Conservation (phyloP, 2,113 vertebrate genomes). For the Chloropsis hardwickii region DNA sequence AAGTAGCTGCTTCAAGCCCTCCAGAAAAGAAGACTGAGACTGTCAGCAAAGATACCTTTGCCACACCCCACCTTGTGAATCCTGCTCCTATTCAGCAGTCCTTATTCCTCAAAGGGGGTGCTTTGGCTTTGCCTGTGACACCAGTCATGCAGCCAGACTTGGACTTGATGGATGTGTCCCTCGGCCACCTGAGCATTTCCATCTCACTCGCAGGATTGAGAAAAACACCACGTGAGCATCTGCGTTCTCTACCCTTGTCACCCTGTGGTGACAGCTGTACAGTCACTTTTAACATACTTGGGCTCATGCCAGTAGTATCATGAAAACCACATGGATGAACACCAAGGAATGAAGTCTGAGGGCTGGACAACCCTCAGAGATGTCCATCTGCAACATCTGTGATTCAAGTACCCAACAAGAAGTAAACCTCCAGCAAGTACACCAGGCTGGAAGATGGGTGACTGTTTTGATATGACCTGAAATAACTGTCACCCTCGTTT, state of each 20-base stretch:
- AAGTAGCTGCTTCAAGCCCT: background rate
- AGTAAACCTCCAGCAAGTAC: background rate
- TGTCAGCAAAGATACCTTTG: background rate
- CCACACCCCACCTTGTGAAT: background rate
- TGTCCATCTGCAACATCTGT: background rate
- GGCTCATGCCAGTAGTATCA: background rate
- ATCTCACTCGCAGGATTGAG: background rate
- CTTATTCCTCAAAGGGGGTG: background rate
- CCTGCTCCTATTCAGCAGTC: background rate
- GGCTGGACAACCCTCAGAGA: background rate
- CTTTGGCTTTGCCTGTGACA: background rate
- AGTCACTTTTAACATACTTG: background rate
- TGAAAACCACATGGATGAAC: background rate
- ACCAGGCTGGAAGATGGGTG: background rate
- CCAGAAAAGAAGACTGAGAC: background rate
- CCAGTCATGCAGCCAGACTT: background rate
- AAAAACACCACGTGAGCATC: background rate
- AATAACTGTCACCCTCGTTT: background rate
- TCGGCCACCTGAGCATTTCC: background rate
- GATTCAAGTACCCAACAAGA: background rate
- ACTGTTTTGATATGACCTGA: background rate
- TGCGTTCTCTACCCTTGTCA: background rate
- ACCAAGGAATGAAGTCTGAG: background rate
- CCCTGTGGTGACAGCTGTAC: no score
- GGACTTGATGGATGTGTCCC: background rate